Evolutionary conservation across 1,140 invertebrate genomes (phyloP).

Genomic region (Drosophila yakuba): DNA sequence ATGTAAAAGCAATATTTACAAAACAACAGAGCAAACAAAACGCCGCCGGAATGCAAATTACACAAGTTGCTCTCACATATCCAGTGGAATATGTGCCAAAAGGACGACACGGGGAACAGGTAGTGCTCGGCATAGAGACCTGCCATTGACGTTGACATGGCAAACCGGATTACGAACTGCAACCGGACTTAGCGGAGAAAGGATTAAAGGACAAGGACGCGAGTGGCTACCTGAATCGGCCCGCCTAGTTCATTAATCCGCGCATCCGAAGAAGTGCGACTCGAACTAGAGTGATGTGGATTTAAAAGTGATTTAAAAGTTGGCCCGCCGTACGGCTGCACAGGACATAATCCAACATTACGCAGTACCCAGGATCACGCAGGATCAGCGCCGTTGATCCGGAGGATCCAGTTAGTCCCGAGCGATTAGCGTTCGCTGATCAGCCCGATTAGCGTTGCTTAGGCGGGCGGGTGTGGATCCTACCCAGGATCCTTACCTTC

Average conservation of each 20-base stretch:
- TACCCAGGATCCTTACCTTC: constrained; percentile 12
- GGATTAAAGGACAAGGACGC: constrained; percentile 64
- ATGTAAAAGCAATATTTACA: constrained; percentile 67
- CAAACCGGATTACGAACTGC: constrained; percentile 72
- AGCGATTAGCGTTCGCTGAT: constrained; percentile 57
- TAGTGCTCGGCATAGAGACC: constrained; percentile 15
- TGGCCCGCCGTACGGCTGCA: constrained; percentile 13
- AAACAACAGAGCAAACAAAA: constrained; percentile 73
- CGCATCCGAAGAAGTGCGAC: constrained; percentile 45
- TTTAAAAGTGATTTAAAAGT: constrained; percentile 75
- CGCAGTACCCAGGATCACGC: constrained; percentile 50
- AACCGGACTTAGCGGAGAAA: constrained; percentile 74
- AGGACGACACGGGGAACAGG: constrained; percentile 25
- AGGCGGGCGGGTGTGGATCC: constrained; percentile 58
- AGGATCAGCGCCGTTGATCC: constrained; percentile 62
- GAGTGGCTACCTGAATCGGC: constrained; percentile 49
- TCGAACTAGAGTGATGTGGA: constrained; percentile 57
- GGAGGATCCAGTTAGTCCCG: constrained; percentile 53
- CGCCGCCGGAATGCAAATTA: constrained; percentile 60
- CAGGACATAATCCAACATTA: constrained; percentile 74
- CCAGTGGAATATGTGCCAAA: constrained; percentile 3
- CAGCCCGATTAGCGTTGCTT: constrained; percentile 68
- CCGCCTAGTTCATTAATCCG: constrained; percentile 70
- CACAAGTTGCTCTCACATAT: constrained; percentile 34
- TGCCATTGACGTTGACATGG: constrained; percentile 64